Evolutionary conservation across 2,797 vertebrate species (phyloP).

Genomic region (Mus caroli): DNA sequence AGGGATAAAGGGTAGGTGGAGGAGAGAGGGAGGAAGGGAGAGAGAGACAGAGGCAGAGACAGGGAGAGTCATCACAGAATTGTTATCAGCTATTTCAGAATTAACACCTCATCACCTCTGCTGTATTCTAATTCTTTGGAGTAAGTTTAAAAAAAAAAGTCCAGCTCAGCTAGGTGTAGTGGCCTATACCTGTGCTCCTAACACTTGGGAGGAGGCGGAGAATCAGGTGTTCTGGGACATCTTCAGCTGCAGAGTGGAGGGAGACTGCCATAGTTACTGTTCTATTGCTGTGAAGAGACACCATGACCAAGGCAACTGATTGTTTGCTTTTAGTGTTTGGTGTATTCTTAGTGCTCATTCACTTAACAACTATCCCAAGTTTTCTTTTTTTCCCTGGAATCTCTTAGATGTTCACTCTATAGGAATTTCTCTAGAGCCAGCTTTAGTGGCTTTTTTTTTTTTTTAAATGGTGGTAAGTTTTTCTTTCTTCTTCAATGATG

Average conservation of each 20-base stretch:
- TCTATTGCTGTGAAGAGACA: neutral
- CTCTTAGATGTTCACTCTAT: neutral
- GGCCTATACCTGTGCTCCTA: neutral
- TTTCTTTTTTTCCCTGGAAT: neutral
- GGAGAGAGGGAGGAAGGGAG: too few relatives aligned
- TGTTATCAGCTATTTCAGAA: neutral
- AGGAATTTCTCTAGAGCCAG: neutral
- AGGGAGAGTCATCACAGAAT: neutral
- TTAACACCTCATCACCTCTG: neutral
- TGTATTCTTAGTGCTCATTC: neutral
- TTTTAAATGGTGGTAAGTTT: neutral
- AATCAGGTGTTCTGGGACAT: neutral
- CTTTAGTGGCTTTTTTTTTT: neutral
- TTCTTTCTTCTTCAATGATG: neutral
- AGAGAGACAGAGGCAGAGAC: too few relatives aligned
- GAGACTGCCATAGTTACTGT: neutral
- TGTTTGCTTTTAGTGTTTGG: neutral
- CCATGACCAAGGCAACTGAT: neutral
- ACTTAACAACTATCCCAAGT: neutral
- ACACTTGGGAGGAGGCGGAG: neutral
- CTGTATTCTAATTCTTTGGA: neutral
- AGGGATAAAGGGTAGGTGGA: neutral
- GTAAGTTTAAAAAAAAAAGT: neutral
- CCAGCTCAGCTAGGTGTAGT: neutral
- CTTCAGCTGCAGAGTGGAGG: neutral